Base-by-base conservation (phyloP, 2,888 invertebrate species). In the Perizoma flavofasciatum region DNA sequence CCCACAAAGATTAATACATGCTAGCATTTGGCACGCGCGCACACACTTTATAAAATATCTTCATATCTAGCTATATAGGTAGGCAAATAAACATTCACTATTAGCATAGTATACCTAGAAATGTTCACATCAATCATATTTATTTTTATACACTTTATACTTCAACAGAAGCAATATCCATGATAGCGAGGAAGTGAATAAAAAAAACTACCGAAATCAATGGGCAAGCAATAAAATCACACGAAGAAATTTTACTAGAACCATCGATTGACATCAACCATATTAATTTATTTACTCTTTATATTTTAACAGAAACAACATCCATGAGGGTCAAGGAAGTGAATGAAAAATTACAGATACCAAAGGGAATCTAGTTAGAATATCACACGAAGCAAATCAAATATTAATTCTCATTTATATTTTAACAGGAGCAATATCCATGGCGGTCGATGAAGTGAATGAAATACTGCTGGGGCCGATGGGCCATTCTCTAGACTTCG, bases 241-340 rank as follows among this genome's bases (percentile, higher is more conserved):
- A 37, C 37, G 39, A 91, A 89, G 0, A 89, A 89, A 43, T 32
- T 39, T 53, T 39, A 37, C 37, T 35, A 44, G 49, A 47, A 54
- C 22, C 22, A 3, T 47, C 22, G 40, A 37, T 51, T 35, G 32
- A n/a, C 11, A 50, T 34, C 35, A 54, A 48, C 45, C 33, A 53
- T 50, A 49, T 55, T 49, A 40, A 39, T 37, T 37, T 37, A 6
- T 5, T 6, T 6, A 37, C 37, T 3, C 7, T 3, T 37, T 37
- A 6, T 37, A 22, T 67, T 69, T 61, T 59, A 50, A 70, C 95
- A 77, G 98, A 98, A 39, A 98, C 98, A 40, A 96, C 98, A 68
- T 96, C 97, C 1, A 93, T 97, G 76, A 98, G 98, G 11, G 94
- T 97, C 33, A 95, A 96, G 54, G 96, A 98, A 88, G 95, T 98